Evolutionary conservation across 2,113 vertebrate genomes (phyloP).

Genomic region (Brachypodius melanocephalos): DNA sequence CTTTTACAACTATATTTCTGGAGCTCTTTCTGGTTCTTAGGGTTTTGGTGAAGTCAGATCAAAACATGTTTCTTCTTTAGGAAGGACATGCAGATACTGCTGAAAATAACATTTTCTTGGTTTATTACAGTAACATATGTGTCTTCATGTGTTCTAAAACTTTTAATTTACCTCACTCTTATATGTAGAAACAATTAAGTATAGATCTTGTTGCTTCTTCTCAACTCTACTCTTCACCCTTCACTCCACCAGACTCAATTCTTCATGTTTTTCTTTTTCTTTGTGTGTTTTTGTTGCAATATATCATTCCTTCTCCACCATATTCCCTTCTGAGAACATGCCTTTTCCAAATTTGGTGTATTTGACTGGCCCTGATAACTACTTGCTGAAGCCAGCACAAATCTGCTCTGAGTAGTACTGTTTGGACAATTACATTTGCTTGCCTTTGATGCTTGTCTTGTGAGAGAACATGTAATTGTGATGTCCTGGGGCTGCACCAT

Average conservation of each 20-base stretch:
- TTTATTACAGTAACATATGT: neutral
- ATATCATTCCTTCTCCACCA: neutral
- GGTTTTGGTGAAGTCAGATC: neutral
- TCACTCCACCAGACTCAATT: fast-evolving
- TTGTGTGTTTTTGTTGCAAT: neutral
- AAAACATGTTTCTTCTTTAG: neutral
- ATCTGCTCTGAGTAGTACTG: neutral
- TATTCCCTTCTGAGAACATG: neutral
- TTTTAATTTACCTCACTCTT: neutral
- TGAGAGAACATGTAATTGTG: neutral
- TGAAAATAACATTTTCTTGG: neutral
- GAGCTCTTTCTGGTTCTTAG: neutral
- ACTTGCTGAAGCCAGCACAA: neutral
- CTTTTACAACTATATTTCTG: neutral
- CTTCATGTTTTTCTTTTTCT: neutral
- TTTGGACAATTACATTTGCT: neutral
- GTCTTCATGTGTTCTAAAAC: neutral
- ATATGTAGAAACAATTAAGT: neutral
- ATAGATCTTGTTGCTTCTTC: neutral
- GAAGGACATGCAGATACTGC: neutral
- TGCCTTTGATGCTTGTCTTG: neutral
- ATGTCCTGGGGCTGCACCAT: neutral
- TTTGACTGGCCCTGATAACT: neutral
- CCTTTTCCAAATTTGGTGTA: neutral
- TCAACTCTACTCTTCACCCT: neutral